Conservation (phyloP, 2,888 invertebrate species). For the Pyrrhia umbra region DNA sequence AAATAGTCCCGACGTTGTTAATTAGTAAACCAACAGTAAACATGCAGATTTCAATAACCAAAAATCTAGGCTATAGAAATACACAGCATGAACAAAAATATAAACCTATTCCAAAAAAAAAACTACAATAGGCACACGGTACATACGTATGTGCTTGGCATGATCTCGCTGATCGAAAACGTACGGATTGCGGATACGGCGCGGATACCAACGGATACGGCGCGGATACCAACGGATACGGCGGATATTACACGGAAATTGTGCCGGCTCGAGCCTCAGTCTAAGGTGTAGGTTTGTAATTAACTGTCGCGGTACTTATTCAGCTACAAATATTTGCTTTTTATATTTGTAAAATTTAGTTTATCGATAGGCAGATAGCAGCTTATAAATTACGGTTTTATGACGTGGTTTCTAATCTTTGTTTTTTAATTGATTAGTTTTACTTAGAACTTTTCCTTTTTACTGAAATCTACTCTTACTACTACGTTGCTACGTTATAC, state of each 20-base stretch:
- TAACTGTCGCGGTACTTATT: slow-evolving; percentile 47
- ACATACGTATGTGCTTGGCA: slow-evolving; percentile 23
- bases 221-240: slow-evolving; percentile 59
- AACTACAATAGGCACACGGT: background rate
- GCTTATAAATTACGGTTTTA: background rate
- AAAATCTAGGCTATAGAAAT: background rate
- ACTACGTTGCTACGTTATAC: too few relatives aligned
- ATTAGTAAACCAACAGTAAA: background rate
- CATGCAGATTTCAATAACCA: background rate
- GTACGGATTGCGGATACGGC: slow-evolving; percentile 51
- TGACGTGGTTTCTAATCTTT: background rate
- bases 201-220: slow-evolving; percentile 55
- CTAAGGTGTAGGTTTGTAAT: slow-evolving; percentile 52
- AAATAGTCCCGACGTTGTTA: too few relatives aligned
- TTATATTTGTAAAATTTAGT: background rate
- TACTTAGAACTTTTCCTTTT: too few relatives aligned
- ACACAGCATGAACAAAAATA: background rate
- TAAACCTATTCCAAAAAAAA: background rate
- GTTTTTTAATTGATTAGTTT: too few relatives aligned
- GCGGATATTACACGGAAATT: slow-evolving; percentile 69
- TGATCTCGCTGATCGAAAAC: slow-evolving; percentile 60
- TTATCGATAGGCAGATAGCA: slow-evolving; percentile 8
- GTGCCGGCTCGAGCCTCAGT: slow-evolving; percentile 50
- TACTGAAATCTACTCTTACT: too few relatives aligned
- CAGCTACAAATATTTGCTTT: background rate